Evolutionary conservation across 1,140 invertebrate genomes (phyloP).

Genomic region (Sycophaga agraensis): DNA sequence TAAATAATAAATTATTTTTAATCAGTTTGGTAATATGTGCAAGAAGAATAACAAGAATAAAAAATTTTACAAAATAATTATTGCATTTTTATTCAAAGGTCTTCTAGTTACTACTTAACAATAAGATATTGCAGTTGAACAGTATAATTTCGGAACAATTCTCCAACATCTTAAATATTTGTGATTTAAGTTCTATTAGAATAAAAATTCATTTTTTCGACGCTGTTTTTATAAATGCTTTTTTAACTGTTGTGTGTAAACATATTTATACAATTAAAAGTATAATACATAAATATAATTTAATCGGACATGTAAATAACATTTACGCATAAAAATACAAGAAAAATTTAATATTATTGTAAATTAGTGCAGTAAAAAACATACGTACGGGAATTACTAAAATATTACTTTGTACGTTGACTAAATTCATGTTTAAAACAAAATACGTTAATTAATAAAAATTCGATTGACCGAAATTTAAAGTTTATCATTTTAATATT

Average conservation of each 20-base stretch:
- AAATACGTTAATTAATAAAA: no score
- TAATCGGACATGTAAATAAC: no score
- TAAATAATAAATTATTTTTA: no score
- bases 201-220: constrained; percentile 11
- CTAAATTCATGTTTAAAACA: no score
- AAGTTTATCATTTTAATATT: not conserved
- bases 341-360: no score
- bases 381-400: no score
- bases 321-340: no score
- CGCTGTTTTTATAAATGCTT: constrained; percentile 12
- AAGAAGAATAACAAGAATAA: constrained; percentile 8
- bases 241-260: not conserved
- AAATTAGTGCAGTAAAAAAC: no score
- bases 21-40: no score
- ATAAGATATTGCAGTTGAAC: constrained; percentile 29
- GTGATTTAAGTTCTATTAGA: constrained; percentile 3
- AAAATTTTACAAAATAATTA: constrained; percentile 29
- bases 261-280: not conserved
- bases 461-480: no score
- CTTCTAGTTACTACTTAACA: constrained; percentile 30
- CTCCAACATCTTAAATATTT: constrained; percentile 15
- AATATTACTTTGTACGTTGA: no score
- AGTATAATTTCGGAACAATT: constrained; percentile 24
- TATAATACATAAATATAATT: not conserved
- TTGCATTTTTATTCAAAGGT: constrained; percentile 31